phyloP scores from a whole-genome alignment of 2,113 vertebrate species.

The Benitochromis conjunctus region DNA sequence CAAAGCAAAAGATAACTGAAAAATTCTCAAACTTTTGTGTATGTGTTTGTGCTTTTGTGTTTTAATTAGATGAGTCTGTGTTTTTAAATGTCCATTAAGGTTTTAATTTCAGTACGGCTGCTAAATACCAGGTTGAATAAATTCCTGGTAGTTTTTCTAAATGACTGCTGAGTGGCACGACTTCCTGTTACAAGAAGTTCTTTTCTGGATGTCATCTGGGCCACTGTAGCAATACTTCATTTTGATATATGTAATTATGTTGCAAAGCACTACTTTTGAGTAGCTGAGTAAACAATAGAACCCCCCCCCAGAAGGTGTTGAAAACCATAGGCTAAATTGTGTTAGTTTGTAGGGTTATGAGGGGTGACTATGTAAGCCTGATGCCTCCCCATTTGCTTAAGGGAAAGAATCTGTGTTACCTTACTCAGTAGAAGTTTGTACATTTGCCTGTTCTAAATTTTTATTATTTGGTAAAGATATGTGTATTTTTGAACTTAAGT shows the following conservation, averaged over 20 bases:
- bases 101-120: neutral
- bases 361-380: neutral
- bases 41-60: neutral
- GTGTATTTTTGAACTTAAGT: neutral
- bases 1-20: neutral
- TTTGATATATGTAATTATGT: neutral
- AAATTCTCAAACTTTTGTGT: neutral
- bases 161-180: neutral
- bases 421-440: neutral
- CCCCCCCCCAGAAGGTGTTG: neutral
- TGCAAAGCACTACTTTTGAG: neutral
- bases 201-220: neutral
- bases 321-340: neutral
- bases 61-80: neutral
- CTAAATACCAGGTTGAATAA: neutral
- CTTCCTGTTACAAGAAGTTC: neutral
- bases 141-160: neutral
- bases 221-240: neutral
- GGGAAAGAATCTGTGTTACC: neutral
- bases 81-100: neutral
- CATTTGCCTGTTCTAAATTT: neutral
- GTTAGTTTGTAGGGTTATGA: neutral
- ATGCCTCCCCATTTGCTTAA: neutral
- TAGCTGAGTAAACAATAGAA: neutral
- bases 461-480: neutral